Conservation (phyloP, 2,797 vertebrate species). For the Characodon lateralis region DNA sequence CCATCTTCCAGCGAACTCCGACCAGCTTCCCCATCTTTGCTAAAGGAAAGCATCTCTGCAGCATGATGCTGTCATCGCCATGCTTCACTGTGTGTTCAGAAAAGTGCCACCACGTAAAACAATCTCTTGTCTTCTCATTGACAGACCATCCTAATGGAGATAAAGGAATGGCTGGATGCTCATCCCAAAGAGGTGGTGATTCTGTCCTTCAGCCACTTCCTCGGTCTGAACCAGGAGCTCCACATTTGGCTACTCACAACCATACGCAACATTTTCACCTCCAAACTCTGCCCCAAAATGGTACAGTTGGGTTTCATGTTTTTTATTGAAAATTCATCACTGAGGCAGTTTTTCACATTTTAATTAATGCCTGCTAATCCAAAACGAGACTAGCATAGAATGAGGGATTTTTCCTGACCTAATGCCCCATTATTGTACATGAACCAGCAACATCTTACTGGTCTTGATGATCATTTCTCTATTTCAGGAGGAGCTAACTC, state of each 20-base stretch:
- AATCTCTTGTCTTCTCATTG: constrained; percentile 18
- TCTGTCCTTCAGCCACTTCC: constrained; percentile 91
- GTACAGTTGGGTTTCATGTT: constrained; percentile 62
- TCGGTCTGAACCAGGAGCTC: constrained; percentile 83
- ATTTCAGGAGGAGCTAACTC: constrained; percentile 84
- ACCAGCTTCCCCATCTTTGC: background rate
- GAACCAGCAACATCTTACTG: background rate
- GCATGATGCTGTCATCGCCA: background rate
- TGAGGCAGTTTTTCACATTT: background rate
- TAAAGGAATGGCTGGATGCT: constrained; percentile 87
- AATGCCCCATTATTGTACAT: background rate
- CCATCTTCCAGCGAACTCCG: no score
- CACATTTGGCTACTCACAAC: constrained; percentile 83
- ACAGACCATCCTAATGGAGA: constrained; percentile 87
- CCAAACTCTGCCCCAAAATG: constrained; percentile 87
- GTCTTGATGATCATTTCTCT: constrained; percentile 16
- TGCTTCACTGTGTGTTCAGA: no score
- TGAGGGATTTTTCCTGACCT: no score
- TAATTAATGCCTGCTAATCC: background rate
- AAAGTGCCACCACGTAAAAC: background rate
- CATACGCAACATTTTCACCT: constrained; percentile 84
- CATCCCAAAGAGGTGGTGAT: constrained; percentile 90
- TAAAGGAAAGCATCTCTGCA: background rate
- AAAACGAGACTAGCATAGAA: background rate
- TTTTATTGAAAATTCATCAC: background rate